A percentile compares a stretch with the other conserved stretches of the same genome.
These are phyloP conservation scores for Gymnoscopelus braueri DNA, from an alignment of 2,797 vertebrate genomes.

Conservation along the genomic window DNA sequence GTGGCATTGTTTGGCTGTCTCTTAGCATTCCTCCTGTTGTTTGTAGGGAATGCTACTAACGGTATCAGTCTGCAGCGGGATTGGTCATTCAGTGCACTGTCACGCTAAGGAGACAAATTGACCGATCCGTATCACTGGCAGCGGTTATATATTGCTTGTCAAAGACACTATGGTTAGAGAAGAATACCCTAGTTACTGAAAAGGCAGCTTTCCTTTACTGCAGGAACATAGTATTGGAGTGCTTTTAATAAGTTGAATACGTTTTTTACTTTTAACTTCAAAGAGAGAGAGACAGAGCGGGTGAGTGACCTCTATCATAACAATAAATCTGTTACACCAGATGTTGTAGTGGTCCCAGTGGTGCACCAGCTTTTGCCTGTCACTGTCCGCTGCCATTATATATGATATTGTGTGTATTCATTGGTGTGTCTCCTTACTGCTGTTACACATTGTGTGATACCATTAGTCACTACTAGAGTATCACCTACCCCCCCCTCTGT, in stretches of 20 bases:
- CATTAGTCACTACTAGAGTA: conserved; percentile 42
- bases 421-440: conserved; percentile 29
- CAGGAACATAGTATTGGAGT: too few relatives aligned
- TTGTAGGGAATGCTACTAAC: background rate
- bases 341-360: conserved; percentile 14
- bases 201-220: too few relatives aligned
- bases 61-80: background rate
- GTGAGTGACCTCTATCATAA: conserved; percentile 5
- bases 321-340: conserved; percentile 31
- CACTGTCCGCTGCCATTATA: conserved; percentile 30
- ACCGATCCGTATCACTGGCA: conserved; percentile 24
- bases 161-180: background rate
- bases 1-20: background rate
- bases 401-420: conserved; percentile 35
- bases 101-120: conserved; percentile 6
- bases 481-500: background rate
- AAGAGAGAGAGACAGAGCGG: too few relatives aligned
- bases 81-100: conserved; percentile 1
- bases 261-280: too few relatives aligned
- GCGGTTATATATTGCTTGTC: conserved; percentile 29
- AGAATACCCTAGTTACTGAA: too few relatives aligned
- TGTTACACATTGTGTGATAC: conserved; percentile 49
- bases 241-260: too few relatives aligned
- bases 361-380: conserved; percentile 29
- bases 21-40: background rate